Evolutionary conservation across 2,113 vertebrate species (phyloP).

Genomic region (Eptesicus fuscus): DNA sequence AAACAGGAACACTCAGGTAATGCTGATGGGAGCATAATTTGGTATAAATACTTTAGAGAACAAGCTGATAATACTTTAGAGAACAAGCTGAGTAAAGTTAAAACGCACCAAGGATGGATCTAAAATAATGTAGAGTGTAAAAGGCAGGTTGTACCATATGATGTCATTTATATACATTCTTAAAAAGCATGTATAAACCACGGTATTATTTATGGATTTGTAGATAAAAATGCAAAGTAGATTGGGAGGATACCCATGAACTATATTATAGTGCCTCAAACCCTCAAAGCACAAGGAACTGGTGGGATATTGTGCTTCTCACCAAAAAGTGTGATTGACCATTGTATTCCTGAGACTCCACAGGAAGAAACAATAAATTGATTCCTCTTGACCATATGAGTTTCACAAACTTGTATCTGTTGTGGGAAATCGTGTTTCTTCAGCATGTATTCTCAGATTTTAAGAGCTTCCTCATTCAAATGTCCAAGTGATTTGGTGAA

Average conservation of each 20-base stretch:
- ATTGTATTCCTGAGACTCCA: not conserved
- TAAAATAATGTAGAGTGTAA: not conserved
- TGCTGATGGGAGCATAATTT: not conserved
- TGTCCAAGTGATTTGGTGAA: not conserved
- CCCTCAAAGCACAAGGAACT: not conserved
- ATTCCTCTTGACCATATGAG: not conserved
- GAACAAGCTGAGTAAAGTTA: not conserved
- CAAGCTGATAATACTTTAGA: not conserved
- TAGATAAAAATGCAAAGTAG: not conserved
- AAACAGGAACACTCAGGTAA: not conserved
- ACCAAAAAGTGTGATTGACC: not conserved
- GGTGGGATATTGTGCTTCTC: not conserved
- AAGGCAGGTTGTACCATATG: not conserved
- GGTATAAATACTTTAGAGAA: conserved; percentile 11
- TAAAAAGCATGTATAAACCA: conserved; percentile 14
- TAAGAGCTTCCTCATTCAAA: not conserved
- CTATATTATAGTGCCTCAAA: not conserved
- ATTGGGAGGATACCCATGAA: not conserved
- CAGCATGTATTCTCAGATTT: not conserved
- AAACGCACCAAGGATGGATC: not conserved
- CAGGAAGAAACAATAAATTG: not conserved
- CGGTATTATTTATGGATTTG: not conserved
- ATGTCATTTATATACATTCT: not conserved
- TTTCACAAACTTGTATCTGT: not conserved
- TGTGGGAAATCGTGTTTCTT: not conserved